These are phyloP conservation scores for Kryptopterus vitreolus DNA, from an alignment of 2,797 vertebrate genomes.

Conservation along the genomic window DNA sequence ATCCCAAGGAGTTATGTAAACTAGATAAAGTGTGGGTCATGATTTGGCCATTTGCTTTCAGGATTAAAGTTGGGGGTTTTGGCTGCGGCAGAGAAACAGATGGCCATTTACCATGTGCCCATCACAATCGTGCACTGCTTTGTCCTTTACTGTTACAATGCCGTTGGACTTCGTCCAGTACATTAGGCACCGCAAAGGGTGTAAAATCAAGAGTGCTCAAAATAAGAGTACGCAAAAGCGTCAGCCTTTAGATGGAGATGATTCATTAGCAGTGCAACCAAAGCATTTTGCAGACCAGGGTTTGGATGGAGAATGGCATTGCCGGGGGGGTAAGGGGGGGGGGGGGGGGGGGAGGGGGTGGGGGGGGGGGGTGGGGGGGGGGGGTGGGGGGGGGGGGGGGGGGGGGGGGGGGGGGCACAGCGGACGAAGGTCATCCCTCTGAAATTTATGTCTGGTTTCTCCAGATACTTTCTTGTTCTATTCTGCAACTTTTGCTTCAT, in stretches of 20 bases:
- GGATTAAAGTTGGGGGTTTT: not conserved
- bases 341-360: too few species aligned
- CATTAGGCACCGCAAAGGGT: not conserved
- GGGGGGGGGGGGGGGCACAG: not conserved
- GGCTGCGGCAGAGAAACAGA: not conserved
- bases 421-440: constrained; percentile 9
- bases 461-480: not conserved
- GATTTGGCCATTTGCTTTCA: not conserved
- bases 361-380: too few species aligned
- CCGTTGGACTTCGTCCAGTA: not conserved
- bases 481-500: not conserved
- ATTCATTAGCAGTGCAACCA: constrained; percentile 4
- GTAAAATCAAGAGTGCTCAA: not conserved
- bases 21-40: not conserved
- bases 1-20: not conserved
- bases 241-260: not conserved
- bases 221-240: not conserved
- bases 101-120: not conserved
- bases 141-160: not conserved
- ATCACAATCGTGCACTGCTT: not conserved
- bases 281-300: too few species aligned
- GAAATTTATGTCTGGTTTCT: not conserved
- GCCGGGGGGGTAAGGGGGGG: too few species aligned
- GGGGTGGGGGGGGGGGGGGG: too few species aligned
- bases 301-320: too few species aligned